Conservation (phyloP, 2,797 vertebrate species). For the Potorous gilbertii region DNA sequence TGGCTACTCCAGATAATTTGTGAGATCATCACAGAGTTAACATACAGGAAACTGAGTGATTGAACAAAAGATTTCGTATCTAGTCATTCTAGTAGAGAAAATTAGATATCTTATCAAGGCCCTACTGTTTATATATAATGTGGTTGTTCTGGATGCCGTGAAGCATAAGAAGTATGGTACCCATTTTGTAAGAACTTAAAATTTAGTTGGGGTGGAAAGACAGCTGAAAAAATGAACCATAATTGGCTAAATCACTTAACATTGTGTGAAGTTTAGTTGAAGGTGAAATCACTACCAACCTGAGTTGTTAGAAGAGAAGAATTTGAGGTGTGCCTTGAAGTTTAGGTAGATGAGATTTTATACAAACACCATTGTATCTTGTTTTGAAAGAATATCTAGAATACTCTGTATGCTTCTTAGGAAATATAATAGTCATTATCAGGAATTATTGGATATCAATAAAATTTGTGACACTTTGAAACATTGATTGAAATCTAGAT, state of each 20-base stretch:
- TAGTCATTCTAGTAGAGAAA: constrained; percentile 34
- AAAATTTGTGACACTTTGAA: background rate
- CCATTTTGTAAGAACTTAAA: background rate
- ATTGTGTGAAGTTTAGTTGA: background rate
- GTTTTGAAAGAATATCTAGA: no score
- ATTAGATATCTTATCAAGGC: constrained; percentile 48
- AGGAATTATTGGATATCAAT: constrained; percentile 17
- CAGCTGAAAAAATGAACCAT: background rate
- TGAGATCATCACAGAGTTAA: background rate
- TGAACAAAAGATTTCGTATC: background rate
- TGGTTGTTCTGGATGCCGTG: background rate
- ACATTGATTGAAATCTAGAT: constrained; percentile 48
- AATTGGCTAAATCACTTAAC: background rate
- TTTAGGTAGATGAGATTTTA: background rate
- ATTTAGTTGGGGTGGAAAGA: background rate
- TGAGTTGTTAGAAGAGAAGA: background rate
- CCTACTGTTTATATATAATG: background rate
- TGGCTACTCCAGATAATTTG: constrained; percentile 22
- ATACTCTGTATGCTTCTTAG: background rate
- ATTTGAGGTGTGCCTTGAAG: background rate
- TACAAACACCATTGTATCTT: background rate
- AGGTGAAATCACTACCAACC: background rate
- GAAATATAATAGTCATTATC: background rate
- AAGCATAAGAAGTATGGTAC: background rate
- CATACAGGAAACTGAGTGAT: background rate